phyloP scores from a whole-genome alignment of 1,140 invertebrate genomes.

The Atta colombica region DNA sequence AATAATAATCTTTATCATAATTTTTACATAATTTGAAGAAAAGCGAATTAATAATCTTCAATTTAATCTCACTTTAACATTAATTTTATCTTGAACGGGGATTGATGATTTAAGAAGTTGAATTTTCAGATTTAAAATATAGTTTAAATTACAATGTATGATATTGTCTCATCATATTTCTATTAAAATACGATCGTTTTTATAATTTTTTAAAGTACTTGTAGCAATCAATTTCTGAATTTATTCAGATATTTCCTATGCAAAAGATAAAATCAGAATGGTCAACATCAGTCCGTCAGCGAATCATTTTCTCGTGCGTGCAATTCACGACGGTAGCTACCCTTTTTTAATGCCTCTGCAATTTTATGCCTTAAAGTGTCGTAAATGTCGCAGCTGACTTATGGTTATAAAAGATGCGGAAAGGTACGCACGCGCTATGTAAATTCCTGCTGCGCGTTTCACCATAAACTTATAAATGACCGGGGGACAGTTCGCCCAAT shows the following conservation, averaged over 20 bases:
- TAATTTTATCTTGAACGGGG: not conserved
- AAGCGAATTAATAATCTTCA: not conserved
- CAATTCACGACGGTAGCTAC: conserved; percentile 14
- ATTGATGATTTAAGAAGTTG: not conserved
- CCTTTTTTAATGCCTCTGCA: conserved; percentile 39
- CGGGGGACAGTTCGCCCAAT: conserved; percentile 51
- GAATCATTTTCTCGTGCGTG: not conserved
- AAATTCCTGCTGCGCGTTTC: conserved; percentile 67
- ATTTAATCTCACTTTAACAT: not conserved
- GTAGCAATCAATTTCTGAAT: not conserved
- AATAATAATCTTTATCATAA: not conserved
- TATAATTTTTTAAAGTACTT: not conserved
- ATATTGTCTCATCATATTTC: not conserved
- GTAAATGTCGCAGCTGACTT: conserved; percentile 62
- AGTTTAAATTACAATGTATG: not conserved
- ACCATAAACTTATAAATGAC: conserved; percentile 74
- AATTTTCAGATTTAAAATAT: not conserved
- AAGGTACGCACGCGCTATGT: conserved; percentile 61
- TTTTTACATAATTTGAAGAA: not conserved
- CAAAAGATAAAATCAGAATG: conserved; percentile 21
- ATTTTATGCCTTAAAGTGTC: conserved; percentile 52
- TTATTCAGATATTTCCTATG: not conserved
- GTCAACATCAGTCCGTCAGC: conserved; percentile 1
- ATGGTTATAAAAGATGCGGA: conserved; percentile 55
- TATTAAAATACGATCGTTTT: not conserved